Conservation (phyloP, 2,888 invertebrate species). For the Dryobotodes eremita region DNA sequence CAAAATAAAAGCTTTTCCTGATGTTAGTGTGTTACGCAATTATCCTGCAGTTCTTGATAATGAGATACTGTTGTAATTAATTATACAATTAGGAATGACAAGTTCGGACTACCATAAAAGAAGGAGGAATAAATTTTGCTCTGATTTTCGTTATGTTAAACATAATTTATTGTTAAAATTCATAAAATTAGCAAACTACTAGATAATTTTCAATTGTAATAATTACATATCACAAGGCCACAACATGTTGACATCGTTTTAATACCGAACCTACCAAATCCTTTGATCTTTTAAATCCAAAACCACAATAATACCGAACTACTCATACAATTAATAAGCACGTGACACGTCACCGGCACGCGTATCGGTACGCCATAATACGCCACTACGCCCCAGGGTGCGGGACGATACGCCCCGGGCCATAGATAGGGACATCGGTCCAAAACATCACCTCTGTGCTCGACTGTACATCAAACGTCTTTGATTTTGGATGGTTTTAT, state of each 20-base stretch:
- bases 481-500: slow-evolving; percentile 30
- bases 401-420: slow-evolving; percentile 48
- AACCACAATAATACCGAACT: slow-evolving; percentile 47
- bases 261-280: background rate
- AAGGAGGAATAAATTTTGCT: background rate
- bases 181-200: background rate
- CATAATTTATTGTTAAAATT: background rate
- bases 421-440: slow-evolving; percentile 41
- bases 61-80: background rate
- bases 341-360: slow-evolving; percentile 64
- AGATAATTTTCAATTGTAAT: background rate
- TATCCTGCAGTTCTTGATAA: no score
- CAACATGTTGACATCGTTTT: background rate
- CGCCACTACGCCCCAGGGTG: slow-evolving; percentile 31
- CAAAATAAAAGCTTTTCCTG: no score
- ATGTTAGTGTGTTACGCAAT: no score
- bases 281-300: slow-evolving; percentile 48
- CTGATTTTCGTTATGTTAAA: background rate
- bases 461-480: slow-evolving; percentile 52
- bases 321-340: slow-evolving; percentile 60
- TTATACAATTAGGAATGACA: no score
- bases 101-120: background rate
- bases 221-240: background rate
- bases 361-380: slow-evolving; percentile 39
- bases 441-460: slow-evolving; percentile 38